phyloP scores from a whole-genome alignment of 2,113 vertebrate species.

The Istiophorus platypterus region DNA sequence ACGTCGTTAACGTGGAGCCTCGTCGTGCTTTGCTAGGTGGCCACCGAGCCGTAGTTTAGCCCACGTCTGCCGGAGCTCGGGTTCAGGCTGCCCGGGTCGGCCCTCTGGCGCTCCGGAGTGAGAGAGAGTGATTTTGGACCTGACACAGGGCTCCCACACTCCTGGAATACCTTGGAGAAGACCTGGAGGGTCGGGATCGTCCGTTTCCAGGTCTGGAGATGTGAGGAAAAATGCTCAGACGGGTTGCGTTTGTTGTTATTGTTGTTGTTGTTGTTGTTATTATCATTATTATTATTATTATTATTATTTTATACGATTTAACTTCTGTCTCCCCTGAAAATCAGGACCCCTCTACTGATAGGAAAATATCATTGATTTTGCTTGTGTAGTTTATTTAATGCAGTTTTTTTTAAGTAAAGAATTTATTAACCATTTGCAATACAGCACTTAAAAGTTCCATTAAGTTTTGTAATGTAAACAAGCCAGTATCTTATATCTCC shows the following conservation, averaged over 20 bases:
- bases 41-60: no score
- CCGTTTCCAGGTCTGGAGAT: neutral
- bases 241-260: neutral
- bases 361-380: no score
- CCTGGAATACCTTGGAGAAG: conserved; percentile 23
- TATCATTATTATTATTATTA: no score
- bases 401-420: no score
- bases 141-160: conserved; percentile 9
- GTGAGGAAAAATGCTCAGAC: neutral
- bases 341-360: no score
- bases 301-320: no score
- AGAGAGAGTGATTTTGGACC: conserved; percentile 26
- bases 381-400: no score
- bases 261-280: no score
- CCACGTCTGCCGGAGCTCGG: neutral
- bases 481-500: no score
- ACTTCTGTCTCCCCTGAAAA: no score
- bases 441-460: neutral
- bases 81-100: neutral
- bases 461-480: no score
- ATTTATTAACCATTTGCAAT: no score
- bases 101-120: neutral
- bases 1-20: accelerated
- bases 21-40: neutral
- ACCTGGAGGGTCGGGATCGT: neutral